Evolutionary conservation across 1,140 invertebrate genomes (phyloP).

Genomic region (Hydropsyche tenuis): DNA sequence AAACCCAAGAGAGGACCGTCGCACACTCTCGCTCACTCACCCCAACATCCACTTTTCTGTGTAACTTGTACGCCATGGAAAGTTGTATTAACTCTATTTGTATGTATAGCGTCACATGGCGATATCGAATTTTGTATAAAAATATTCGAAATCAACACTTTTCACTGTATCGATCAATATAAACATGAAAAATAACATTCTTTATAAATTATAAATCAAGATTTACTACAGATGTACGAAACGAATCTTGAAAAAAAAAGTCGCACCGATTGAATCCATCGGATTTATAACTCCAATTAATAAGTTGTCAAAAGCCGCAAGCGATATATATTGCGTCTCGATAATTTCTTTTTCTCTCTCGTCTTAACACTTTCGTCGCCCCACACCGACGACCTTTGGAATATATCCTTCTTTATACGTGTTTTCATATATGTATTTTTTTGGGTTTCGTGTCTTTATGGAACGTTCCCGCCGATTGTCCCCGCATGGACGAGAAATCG

Average conservation of each 20-base stretch:
- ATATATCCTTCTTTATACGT: background rate
- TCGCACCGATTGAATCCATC: no score
- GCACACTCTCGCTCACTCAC: slow-evolving; percentile 29
- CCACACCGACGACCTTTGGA: background rate
- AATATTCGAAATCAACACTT: background rate
- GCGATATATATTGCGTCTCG: slow-evolving; percentile 12
- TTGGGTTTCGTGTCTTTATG: slow-evolving; percentile 23
- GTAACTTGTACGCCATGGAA: no score
- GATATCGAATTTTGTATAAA: background rate
- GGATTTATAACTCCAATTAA: background rate
- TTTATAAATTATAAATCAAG: no score
- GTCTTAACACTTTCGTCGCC: background rate
- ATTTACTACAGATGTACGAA: no score
- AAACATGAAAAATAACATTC: no score
- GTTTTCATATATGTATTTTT: background rate
- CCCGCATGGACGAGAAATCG: slow-evolving; percentile 49
- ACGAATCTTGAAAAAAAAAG: no score
- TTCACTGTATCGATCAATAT: background rate
- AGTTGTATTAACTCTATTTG: background rate
- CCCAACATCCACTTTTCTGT: slow-evolving; percentile 36
- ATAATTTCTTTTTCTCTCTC: no score
- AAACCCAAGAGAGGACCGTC: slow-evolving; percentile 38
- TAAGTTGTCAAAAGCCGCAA: slow-evolving; percentile 16
- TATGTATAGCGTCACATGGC: background rate
- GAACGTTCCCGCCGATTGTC: slow-evolving; percentile 47